These are phyloP conservation scores for Eubasilissa splendida DNA, from an alignment of 2,888 invertebrate genomes.

Conservation along the genomic window DNA sequence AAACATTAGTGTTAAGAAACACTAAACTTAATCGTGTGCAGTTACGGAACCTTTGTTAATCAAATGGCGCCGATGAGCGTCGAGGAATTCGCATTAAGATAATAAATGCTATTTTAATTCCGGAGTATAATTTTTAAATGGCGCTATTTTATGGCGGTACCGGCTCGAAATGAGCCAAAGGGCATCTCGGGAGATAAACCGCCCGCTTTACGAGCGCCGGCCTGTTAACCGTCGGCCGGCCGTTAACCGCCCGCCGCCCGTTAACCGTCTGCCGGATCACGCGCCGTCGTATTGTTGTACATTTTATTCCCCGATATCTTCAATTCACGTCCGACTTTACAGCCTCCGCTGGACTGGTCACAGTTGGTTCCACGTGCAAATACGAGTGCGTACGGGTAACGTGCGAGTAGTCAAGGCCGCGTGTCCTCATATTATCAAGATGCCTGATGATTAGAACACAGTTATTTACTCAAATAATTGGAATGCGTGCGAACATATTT, in stretches of 20 bases:
- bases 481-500: no score
- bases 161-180: not conserved
- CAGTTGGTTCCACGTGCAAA: no score
- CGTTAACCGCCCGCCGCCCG: not conserved
- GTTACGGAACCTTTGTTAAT: conserved; percentile 7
- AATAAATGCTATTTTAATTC: conserved; percentile 4
- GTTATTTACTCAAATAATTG: no score
- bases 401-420: no score
- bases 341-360: no score
- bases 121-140: conserved; percentile 12
- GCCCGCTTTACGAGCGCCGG: conserved; percentile 15
- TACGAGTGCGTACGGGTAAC: no score
- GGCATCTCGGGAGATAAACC: conserved; percentile 16
- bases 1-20: no score
- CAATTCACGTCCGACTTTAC: not conserved
- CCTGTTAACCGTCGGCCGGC: not conserved
- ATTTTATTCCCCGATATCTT: not conserved
- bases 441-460: no score
- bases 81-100: conserved; percentile 17
- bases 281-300: not conserved
- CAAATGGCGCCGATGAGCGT: conserved; percentile 17
- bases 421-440: no score
- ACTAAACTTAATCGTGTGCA: not conserved
- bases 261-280: not conserved
- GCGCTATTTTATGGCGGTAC: not conserved